Percentiles rank a stretch among this genome's conserved stretches.
These are phyloP conservation scores for Drosophila sordidapex DNA, from an alignment of 2,888 invertebrate species.

Conservation along the genomic window DNA sequence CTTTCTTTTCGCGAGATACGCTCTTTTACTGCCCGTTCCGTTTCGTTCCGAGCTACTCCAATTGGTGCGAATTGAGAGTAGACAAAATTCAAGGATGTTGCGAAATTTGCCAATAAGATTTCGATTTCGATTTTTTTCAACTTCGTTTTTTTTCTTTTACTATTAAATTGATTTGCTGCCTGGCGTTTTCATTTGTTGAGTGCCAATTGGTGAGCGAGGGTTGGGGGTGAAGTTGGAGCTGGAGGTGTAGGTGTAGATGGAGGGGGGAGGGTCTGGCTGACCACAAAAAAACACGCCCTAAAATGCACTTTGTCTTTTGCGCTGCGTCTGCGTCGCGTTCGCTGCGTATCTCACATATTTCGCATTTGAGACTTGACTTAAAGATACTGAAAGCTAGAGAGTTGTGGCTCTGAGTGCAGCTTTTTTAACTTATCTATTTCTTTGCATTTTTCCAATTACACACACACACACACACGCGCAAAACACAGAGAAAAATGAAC, in stretches of 20 bases:
- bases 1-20: conserved; percentile 62
- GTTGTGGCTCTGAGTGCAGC: conserved; percentile 45
- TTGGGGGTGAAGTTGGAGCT: conserved; percentile 30
- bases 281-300: conserved; percentile 76
- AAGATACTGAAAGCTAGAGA: conserved; percentile 19
- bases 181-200: conserved; percentile 52
- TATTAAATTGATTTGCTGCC: conserved; percentile 40
- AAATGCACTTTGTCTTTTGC: conserved; percentile 76
- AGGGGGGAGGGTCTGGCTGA: conserved; percentile 49
- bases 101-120: conserved; percentile 53
- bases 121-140: conserved; percentile 14
- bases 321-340: conserved; percentile 54
- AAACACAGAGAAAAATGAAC: conserved; percentile 39
- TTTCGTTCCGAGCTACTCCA: conserved; percentile 62
- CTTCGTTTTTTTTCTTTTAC: conserved; percentile 7
- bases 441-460: conserved; percentile 72
- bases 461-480: conserved; percentile 34
- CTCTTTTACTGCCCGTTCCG: conserved; percentile 46
- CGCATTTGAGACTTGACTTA: conserved; percentile 24
- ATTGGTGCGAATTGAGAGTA: conserved; percentile 80
- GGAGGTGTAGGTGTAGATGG: conserved; percentile 17
- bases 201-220: conserved; percentile 11
- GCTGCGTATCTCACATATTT: conserved; percentile 58
- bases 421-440: conserved; percentile 66
- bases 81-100: conserved; percentile 78